phyloP scores from a whole-genome alignment of 2,113 vertebrate genomes.

The Zapus hudsonius region DNA sequence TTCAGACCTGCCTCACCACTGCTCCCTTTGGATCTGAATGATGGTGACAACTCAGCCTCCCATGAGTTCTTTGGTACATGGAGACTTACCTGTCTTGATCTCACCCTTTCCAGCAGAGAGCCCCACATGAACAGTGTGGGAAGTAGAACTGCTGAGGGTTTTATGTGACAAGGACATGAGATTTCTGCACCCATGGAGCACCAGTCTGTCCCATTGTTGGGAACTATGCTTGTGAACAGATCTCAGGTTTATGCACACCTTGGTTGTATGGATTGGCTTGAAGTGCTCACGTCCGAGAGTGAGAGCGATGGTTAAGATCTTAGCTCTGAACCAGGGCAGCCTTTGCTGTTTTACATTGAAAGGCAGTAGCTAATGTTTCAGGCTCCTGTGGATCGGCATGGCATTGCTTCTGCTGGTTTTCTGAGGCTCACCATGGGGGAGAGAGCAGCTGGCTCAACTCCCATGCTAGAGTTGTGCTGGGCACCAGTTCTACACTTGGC shows the following conservation, averaged over 20 bases:
- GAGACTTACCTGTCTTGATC: not conserved
- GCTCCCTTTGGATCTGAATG: not conserved
- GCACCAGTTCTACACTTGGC: fast-evolving
- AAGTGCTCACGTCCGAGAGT: not conserved
- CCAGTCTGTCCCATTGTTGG: not conserved
- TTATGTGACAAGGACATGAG: not conserved
- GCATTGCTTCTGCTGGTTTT: not conserved
- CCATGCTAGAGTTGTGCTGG: not conserved
- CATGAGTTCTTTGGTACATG: not conserved
- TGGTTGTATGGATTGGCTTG: not conserved
- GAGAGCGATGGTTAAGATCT: not conserved
- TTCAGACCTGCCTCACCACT: not conserved
- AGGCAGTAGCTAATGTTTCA: not conserved
- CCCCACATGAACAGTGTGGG: not conserved
- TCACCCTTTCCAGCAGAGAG: not conserved
- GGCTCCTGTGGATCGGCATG: not conserved
- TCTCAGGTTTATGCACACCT: not conserved
- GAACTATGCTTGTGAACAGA: not conserved
- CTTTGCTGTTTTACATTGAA: not conserved
- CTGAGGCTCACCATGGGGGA: not conserved
- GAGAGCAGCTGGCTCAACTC: no score
- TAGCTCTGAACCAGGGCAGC: not conserved
- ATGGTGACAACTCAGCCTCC: not conserved
- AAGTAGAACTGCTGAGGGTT: not conserved
- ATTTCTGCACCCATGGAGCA: not conserved